These are phyloP conservation scores for Syrphus vitripennis DNA, from an alignment of 2,888 invertebrate species.

Conservation along the genomic window DNA sequence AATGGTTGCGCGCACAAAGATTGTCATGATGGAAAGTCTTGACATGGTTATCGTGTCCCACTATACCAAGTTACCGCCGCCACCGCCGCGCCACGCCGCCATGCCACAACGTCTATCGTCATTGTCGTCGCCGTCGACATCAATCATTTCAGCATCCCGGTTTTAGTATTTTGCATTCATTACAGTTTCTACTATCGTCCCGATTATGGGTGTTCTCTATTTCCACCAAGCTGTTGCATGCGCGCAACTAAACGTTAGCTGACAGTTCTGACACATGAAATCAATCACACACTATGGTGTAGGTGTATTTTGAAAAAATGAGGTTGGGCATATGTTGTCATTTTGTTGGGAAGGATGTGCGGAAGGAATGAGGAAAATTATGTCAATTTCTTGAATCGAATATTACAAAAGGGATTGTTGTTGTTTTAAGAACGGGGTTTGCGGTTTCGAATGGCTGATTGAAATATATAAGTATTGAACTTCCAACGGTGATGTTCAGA, in stretches of 20 bases:
- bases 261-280: conserved; percentile 49
- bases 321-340: conserved; percentile 20
- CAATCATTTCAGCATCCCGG: conserved; percentile 50
- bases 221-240: conserved; percentile 56
- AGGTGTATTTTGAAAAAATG: conserved; percentile 50
- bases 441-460: background rate
- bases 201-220: background rate
- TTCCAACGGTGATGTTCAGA: background rate
- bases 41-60: conserved; percentile 47
- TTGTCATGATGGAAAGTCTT: conserved; percentile 55
- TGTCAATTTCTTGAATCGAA: background rate
- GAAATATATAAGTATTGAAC: background rate
- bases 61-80: background rate
- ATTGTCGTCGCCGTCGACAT: conserved; percentile 35
- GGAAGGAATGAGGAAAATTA: background rate
- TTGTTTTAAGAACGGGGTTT: background rate
- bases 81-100: background rate
- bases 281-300: conserved; percentile 33
- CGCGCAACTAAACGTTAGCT: conserved; percentile 20
- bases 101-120: conserved; percentile 16
- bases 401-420: background rate
- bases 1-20: conserved; percentile 16
- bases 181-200: conserved; percentile 39
- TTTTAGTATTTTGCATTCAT: conserved; percentile 60
- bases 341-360: background rate